Base-by-base conservation (phyloP, 2,113 vertebrate genomes). In the Nestor notabilis region DNA sequence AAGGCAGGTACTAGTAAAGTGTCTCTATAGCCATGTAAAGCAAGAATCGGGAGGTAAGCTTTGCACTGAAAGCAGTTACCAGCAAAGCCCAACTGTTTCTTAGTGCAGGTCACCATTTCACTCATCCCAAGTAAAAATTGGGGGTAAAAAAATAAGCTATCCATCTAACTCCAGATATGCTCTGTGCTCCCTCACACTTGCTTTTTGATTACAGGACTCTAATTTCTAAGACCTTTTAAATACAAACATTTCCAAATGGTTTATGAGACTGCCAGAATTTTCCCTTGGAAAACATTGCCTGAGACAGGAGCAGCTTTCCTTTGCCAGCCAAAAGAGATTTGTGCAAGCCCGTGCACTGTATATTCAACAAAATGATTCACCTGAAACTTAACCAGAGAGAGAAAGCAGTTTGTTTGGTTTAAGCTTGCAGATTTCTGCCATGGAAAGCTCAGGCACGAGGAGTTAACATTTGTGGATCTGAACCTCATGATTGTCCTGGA, bases 361-460 rank as follows among this genome's bases (percentile, higher is more conserved):
- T 56, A 66, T 93, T 95, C 83, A 79, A 87, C 79, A 93, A 78
- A 90, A 87, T 92, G 65, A 93, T 96, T 94, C 91, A 94, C 93
- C 86, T 86, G 91, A 88, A 94, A 89, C 19, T 74, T 31, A 71
- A 86, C 33, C 78, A 64, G 74, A 63, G 21, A 83, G 52, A 68
- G 90, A 89, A 89, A 79, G 84, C 69, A 61, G 56, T 86, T 60
- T 41, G 83, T 49, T 97, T 64, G 50, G 80, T 50, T 80, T 39
- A 88, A 83, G 49, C 80, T 47, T 52, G 53, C 55, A 55, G 53
- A 76, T 63, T 86, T 86, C 75, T 72, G 83, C 35, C 5, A 1
- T 1, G 2, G 65, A 85, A 79, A 86, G 76, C 85, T 82, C 64
- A 72, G 53, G 50, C 55, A 0, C 1, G 4, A 92, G 68, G 55